Conservation (phyloP, 92 coral and sea anemone species). For the Umimayanthus chanpuru region DNA sequence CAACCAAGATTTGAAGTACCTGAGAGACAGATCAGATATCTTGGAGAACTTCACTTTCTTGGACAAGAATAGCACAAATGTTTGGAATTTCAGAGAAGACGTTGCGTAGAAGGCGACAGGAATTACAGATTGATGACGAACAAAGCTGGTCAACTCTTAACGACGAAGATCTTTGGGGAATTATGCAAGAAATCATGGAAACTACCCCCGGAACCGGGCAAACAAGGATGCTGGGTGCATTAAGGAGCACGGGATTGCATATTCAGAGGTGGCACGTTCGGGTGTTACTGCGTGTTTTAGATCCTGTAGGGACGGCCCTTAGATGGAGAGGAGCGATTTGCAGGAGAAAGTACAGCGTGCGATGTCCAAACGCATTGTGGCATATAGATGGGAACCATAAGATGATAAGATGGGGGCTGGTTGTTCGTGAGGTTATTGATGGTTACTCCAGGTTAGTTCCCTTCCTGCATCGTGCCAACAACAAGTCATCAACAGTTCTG, state of each 20-base stretch:
- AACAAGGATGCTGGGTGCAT: too few species aligned
- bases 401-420: slow-evolving; percentile 39
- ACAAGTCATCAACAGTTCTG: slow-evolving; percentile 42
- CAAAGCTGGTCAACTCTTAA: too few species aligned
- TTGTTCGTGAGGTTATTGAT: slow-evolving; percentile 46
- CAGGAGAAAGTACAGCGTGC: slow-evolving; percentile 46
- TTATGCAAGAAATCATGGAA: too few species aligned
- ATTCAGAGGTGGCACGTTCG: slow-evolving; percentile 58
- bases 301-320: slow-evolving; percentile 59
- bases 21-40: too few species aligned
- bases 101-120: too few species aligned
- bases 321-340: slow-evolving; percentile 52
- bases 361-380: slow-evolving; percentile 52
- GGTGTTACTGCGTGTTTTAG: slow-evolving; percentile 33
- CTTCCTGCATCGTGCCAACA: slow-evolving; percentile 41
- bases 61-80: too few species aligned
- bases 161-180: too few species aligned
- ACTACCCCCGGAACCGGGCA: too few species aligned
- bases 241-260: slow-evolving; percentile 53
- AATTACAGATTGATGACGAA: too few species aligned
- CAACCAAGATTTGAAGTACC: too few species aligned
- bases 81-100: too few species aligned
- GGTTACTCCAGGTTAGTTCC: slow-evolving; percentile 45
- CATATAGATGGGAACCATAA: slow-evolving; percentile 50
- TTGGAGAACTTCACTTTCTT: too few species aligned